Evolutionary conservation across 2,888 invertebrate genomes (phyloP).

Genomic region (Coleophora deauratella): DNA sequence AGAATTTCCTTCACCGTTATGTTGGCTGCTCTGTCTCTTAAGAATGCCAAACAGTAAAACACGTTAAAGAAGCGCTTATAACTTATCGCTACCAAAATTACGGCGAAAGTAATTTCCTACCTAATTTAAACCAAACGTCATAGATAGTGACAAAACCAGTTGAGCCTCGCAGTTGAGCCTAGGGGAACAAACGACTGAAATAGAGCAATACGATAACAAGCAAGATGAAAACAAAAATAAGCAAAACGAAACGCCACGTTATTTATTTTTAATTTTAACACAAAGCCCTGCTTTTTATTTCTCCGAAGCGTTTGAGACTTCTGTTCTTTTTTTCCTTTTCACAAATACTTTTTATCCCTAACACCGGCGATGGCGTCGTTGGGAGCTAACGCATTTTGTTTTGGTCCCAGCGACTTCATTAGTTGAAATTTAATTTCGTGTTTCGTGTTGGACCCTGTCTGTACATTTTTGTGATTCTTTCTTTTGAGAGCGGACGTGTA

Average conservation of each 20-base stretch:
- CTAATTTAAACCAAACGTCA: too few species aligned
- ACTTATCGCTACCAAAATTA: too few species aligned
- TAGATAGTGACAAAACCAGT: too few species aligned
- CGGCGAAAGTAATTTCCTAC: too few species aligned
- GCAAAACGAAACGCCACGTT: conserved; percentile 3
- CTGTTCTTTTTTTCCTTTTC: conserved; percentile 31
- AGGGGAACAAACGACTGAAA: too few species aligned
- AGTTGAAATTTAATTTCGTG: conserved; percentile 34
- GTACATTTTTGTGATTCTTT: neutral
- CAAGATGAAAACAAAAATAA: too few species aligned
- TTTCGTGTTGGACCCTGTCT: conserved; percentile 2
- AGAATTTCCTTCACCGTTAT: too few species aligned
- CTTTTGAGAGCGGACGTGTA: neutral
- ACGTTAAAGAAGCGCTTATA: too few species aligned
- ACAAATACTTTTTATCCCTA: conserved; percentile 19
- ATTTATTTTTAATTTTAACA: conserved; percentile 20
- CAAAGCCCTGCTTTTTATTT: conserved; percentile 15
- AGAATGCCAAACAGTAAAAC: too few species aligned
- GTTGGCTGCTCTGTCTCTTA: too few species aligned
- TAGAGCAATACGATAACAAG: too few species aligned
- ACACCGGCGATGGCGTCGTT: conserved; percentile 34
- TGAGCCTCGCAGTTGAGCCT: too few species aligned
- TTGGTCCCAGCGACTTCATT: conserved; percentile 33
- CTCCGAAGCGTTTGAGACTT: conserved; percentile 16
- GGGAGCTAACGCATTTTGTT: conserved; percentile 29